These are phyloP conservation scores for Ferrisia virgata DNA, from an alignment of 2,888 invertebrate species.

Conservation along the genomic window DNA sequence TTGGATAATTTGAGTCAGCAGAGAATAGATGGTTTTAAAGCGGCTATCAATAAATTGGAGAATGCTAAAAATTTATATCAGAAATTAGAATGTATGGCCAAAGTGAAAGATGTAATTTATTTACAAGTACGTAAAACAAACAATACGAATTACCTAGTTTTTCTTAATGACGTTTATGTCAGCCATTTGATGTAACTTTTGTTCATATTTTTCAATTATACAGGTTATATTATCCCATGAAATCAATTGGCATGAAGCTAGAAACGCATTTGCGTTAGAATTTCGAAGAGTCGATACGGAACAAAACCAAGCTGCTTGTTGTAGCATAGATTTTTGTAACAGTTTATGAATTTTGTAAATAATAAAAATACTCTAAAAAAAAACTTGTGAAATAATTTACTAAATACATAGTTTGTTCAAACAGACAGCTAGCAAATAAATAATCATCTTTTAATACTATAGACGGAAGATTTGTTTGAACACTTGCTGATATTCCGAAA, in stretches of 20 bases:
- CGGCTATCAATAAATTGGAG: slow-evolving; percentile 32
- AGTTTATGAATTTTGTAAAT: slow-evolving; percentile 1
- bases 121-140: slow-evolving; percentile 59
- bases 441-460: not conserved
- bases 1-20: not conserved
- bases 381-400: not conserved
- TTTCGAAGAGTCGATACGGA: slow-evolving; percentile 54
- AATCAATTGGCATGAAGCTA: slow-evolving; percentile 65
- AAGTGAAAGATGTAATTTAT: slow-evolving; percentile 70
- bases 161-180: no score
- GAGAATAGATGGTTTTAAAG: not conserved
- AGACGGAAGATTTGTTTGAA: not conserved
- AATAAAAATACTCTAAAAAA: not conserved
- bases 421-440: not conserved
- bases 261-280: slow-evolving; percentile 79
- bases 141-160: no score
- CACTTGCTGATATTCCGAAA: slow-evolving; percentile 34
- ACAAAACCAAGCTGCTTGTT: slow-evolving; percentile 19
- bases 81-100: slow-evolving; percentile 56
- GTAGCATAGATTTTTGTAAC: slow-evolving; percentile 33
- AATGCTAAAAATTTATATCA: slow-evolving; percentile 25
- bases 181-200: not conserved
- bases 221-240: slow-evolving; percentile 74
- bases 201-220: not conserved
- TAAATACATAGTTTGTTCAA: not conserved